Conservation (phyloP, 2,113 vertebrate genomes). For the Amphilophus citrinellus region DNA sequence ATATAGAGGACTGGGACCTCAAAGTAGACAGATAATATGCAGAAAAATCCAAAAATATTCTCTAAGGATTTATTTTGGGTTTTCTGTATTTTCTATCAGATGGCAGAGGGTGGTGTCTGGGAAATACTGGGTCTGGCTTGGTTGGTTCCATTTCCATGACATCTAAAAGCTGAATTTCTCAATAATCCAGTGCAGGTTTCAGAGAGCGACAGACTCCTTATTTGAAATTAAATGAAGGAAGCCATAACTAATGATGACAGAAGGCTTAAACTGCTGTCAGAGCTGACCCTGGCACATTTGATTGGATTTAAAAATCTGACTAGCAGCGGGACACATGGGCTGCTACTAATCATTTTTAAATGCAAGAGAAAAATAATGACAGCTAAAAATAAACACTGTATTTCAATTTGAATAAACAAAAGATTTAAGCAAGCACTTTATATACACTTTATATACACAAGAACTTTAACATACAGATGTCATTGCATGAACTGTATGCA, state of each 20-base stretch:
- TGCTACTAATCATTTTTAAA: not conserved
- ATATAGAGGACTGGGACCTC: not conserved
- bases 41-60: too few relatives aligned
- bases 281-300: not conserved
- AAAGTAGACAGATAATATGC: not conserved
- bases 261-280: not conserved
- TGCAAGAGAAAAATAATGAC: not conserved
- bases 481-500: accelerated
- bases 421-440: not conserved
- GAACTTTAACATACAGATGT: not conserved
- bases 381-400: not conserved
- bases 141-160: not conserved
- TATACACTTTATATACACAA: not conserved
- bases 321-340: not conserved
- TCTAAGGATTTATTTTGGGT: not conserved
- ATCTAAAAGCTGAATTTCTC: not conserved
- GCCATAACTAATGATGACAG: not conserved
- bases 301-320: not conserved
- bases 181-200: not conserved
- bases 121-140: too few relatives aligned
- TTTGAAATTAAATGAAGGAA: not conserved
- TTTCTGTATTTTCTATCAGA: not conserved
- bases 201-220: not conserved
- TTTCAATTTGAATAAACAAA: not conserved
- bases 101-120: not conserved